These are phyloP conservation scores for Palythoa caribaeorum DNA, from an alignment of 92 coral and sea anemone species.

Conservation along the genomic window DNA sequence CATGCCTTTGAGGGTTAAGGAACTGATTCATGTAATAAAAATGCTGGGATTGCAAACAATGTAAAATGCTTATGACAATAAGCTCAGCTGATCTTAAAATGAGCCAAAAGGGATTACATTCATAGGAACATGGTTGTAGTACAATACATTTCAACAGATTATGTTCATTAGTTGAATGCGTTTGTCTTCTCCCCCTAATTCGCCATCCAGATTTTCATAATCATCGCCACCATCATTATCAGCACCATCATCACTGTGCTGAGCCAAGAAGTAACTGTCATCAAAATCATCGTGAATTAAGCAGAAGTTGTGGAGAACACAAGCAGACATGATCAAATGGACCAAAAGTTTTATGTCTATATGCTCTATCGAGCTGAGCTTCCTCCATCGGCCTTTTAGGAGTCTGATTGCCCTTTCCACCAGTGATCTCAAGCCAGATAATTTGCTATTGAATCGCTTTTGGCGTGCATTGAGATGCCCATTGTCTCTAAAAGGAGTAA, in stretches of 20 bases:
- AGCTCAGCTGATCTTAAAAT: constrained; percentile 32
- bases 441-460: constrained; percentile 46
- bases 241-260: neutral
- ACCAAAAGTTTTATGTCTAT: constrained; percentile 7
- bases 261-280: constrained; percentile 8
- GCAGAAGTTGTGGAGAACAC: constrained; percentile 15
- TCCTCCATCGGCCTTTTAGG: constrained; percentile 56
- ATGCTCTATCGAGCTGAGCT: neutral
- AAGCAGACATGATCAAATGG: neutral
- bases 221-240: neutral
- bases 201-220: constrained; percentile 2
- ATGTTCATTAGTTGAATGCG: constrained; percentile 10
- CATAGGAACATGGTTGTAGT: constrained; percentile 17
- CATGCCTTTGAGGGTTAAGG: constrained; percentile 34
- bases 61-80: constrained; percentile 1
- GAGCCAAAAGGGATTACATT: constrained; percentile 26
- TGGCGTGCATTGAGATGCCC: constrained; percentile 68
- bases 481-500: constrained; percentile 71
- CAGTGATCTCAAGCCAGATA: constrained; percentile 56
- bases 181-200: neutral
- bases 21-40: constrained; percentile 25
- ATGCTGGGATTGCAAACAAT: constrained; percentile 28
- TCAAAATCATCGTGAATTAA: neutral
- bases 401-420: constrained; percentile 75
- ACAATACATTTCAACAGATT: constrained; percentile 10